Evolutionary conservation across 1,140 invertebrate genomes (phyloP).

Genomic region (Drepana arcuata): DNA sequence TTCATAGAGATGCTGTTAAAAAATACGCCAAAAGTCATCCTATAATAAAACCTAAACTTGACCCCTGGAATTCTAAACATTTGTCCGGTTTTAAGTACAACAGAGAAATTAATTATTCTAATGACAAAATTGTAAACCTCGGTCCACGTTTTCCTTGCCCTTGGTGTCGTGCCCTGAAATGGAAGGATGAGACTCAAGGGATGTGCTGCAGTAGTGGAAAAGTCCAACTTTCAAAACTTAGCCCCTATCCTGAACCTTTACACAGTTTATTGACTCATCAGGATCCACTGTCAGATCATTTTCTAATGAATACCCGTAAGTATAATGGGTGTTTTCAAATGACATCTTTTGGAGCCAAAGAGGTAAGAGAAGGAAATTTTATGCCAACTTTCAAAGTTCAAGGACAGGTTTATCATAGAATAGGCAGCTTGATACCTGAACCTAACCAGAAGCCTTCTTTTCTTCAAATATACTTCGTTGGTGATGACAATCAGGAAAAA

Average conservation of each 20-base stretch:
- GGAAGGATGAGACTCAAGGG: neutral
- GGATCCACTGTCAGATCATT: neutral
- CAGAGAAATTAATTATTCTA: too few relatives aligned
- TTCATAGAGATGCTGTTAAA: too few relatives aligned
- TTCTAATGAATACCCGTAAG: neutral
- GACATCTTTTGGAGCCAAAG: neutral
- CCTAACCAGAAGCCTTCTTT: neutral
- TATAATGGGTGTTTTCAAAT: neutral
- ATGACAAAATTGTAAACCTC: too few relatives aligned
- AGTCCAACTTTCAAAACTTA: neutral
- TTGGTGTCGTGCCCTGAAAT: constrained; percentile 10
- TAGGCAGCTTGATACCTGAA: neutral
- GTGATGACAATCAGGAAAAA: too few relatives aligned
- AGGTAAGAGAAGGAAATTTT: neutral
- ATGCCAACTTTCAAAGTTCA: neutral
- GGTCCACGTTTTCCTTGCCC: too few relatives aligned
- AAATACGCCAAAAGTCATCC: too few relatives aligned
- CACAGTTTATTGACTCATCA: neutral
- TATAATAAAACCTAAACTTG: too few relatives aligned
- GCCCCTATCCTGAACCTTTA: neutral
- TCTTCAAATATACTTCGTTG: neutral
- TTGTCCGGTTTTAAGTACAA: too few relatives aligned
- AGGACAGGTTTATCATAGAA: neutral
- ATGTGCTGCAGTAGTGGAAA: neutral
- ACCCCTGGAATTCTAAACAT: too few relatives aligned